These are phyloP conservation scores for Aurelia sp. DNA, from an alignment of 30 jellyfish, hydroid and myxozoan species.

Conservation along the genomic window DNA sequence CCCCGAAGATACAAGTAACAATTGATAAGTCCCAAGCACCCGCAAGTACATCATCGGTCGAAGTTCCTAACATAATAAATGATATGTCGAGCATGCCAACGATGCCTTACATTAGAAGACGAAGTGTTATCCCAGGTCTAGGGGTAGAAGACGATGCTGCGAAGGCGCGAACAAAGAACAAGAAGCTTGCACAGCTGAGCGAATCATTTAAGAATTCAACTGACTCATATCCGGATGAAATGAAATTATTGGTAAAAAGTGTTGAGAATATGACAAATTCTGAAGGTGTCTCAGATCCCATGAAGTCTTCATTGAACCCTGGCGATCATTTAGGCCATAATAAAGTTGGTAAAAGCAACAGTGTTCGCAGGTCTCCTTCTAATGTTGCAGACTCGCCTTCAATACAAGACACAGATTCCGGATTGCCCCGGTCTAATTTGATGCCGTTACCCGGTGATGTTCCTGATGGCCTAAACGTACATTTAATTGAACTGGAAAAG, in stretches of 20 bases:
- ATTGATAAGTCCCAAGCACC: slow-evolving; percentile 54
- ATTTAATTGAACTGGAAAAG: slow-evolving; percentile 66
- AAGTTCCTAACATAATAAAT: slow-evolving; percentile 80
- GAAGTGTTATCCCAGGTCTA: slow-evolving; percentile 81
- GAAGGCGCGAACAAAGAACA: slow-evolving; percentile 14
- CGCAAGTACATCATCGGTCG: slow-evolving; percentile 46
- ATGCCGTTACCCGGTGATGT: slow-evolving; percentile 83
- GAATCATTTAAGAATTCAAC: slow-evolving; percentile 56
- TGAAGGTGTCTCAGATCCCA: slow-evolving; percentile 32
- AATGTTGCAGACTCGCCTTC: slow-evolving; percentile 11
- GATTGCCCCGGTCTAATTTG: slow-evolving; percentile 36
- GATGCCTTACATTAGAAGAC: slow-evolving; percentile 83
- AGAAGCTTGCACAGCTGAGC: slow-evolving; percentile 40
- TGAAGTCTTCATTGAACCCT: slow-evolving; percentile 19
- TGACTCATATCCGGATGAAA: slow-evolving; percentile 66
- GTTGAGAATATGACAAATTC: slow-evolving; percentile 34
- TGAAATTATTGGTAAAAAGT: slow-evolving; percentile 51
- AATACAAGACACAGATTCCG: slow-evolving; percentile 16
- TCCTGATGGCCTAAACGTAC: slow-evolving; percentile 86
- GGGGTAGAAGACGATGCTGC: slow-evolving; percentile 44
- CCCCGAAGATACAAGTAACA: slow-evolving; percentile 44
- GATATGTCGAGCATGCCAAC: slow-evolving; percentile 38
- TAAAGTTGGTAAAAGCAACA: not conserved
- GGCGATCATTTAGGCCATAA: not conserved
- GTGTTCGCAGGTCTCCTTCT: slow-evolving; percentile 45